Evolutionary conservation across 2,113 vertebrate genomes (phyloP).

Genomic region (Mustelus asterias): DNA sequence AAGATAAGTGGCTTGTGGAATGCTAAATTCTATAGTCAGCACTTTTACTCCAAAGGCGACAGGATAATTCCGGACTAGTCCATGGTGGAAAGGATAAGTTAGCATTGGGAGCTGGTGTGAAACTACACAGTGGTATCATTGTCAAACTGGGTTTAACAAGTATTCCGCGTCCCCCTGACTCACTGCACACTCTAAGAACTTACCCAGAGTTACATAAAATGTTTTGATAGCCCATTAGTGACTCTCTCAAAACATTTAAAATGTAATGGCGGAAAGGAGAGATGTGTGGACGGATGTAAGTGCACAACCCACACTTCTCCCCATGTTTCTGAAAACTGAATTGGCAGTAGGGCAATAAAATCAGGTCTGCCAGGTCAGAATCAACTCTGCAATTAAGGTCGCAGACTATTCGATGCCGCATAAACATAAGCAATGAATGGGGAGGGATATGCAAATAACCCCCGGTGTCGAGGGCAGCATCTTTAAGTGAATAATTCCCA

Average conservation of each 20-base stretch:
- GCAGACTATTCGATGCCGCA: neutral
- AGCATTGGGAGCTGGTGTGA: neutral
- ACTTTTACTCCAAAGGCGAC: neutral
- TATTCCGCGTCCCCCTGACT: neutral
- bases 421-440: neutral
- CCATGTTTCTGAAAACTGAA: neutral
- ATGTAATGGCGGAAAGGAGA: neutral
- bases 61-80: neutral
- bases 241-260: neutral
- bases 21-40: neutral
- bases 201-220: neutral
- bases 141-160: neutral
- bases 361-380: neutral
- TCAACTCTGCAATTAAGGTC: neutral
- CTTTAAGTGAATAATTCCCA: constrained; percentile 1
- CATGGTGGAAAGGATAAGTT: neutral
- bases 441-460: neutral
- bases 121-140: neutral
- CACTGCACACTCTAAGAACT: no score
- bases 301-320: no score
- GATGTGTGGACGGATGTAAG: neutral
- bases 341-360: neutral
- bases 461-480: neutral
- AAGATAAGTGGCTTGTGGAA: neutral
- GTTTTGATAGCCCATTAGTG: neutral